These are phyloP conservation scores for Crepidodera aurea DNA, from an alignment of 2,888 invertebrate genomes.

Conservation along the genomic window DNA sequence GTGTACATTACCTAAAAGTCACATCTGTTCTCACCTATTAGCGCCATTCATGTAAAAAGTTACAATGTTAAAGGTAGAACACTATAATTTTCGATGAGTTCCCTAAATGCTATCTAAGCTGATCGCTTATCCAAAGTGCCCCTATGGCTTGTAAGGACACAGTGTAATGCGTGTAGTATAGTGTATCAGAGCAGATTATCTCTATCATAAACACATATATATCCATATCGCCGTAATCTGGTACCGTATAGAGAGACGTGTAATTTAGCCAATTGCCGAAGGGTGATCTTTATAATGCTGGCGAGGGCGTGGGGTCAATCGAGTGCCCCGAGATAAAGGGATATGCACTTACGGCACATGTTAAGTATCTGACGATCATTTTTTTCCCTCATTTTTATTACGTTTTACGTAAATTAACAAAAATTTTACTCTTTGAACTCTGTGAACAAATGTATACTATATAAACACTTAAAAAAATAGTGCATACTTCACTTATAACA, in stretches of 20 bases:
- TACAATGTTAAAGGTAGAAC: background rate
- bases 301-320: slow-evolving; percentile 19
- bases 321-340: slow-evolving; percentile 5
- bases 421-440: too few relatives aligned
- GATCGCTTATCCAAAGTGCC: slow-evolving; percentile 30
- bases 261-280: slow-evolving; percentile 44
- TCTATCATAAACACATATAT: slow-evolving; percentile 32
- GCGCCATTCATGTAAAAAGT: background rate
- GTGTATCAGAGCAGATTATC: slow-evolving; percentile 28
- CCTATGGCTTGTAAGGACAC: slow-evolving; percentile 24
- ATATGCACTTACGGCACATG: background rate
- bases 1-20: too few relatives aligned
- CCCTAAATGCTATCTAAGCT: slow-evolving; percentile 14
- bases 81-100: slow-evolving; percentile 6
- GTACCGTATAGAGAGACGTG: slow-evolving; percentile 38
- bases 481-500: too few relatives aligned
- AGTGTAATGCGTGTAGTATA: slow-evolving; percentile 24
- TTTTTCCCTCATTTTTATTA: background rate
- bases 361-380: background rate
- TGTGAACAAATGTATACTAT: too few relatives aligned
- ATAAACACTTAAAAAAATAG: too few relatives aligned
- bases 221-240: slow-evolving; percentile 36
- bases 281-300: slow-evolving; percentile 32
- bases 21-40: slow-evolving; percentile 3
- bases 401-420: too few relatives aligned